phyloP scores from a whole-genome alignment of 1,140 invertebrate species.

The Campoletis sonorensis region DNA sequence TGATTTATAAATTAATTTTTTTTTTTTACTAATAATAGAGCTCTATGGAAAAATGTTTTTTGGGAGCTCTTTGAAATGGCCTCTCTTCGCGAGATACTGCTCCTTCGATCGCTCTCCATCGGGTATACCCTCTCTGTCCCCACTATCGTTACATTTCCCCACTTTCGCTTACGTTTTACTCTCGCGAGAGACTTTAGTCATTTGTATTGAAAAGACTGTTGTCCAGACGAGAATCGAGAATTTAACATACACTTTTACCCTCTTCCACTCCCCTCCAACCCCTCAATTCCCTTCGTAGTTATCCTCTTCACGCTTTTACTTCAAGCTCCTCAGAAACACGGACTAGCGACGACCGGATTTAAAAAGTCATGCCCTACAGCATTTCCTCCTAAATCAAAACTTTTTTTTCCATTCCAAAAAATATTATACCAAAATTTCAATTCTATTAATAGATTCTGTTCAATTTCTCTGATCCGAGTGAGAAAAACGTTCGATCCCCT shows the following conservation, averaged over 20 bases:
- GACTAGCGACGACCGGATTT: neutral
- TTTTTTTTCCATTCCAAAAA: neutral
- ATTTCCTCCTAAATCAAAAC: neutral
- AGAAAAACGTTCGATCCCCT: too few species aligned
- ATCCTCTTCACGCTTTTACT: slow-evolving; percentile 17
- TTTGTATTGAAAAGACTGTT: slow-evolving; percentile 49
- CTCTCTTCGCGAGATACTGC: slow-evolving; percentile 68
- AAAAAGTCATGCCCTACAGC: neutral
- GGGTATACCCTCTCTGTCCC: slow-evolving; percentile 70
- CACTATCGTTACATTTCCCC: slow-evolving; percentile 69
- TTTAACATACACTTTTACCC: slow-evolving; percentile 37
- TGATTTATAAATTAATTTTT: neutral
- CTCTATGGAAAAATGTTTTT: slow-evolving; percentile 54
- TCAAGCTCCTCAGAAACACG: neutral
- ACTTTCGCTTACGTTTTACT: slow-evolving; percentile 65
- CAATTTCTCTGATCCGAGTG: too few species aligned
- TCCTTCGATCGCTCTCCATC: slow-evolving; percentile 58
- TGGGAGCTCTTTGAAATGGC: slow-evolving; percentile 63
- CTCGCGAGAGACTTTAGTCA: slow-evolving; percentile 47
- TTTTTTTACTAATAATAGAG: neutral
- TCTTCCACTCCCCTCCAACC: neutral
- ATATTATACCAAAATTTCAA: neutral
- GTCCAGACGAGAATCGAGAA: slow-evolving; percentile 54
- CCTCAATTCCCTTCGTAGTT: neutral
- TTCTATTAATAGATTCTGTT: too few species aligned